Evolutionary conservation across 2,113 vertebrate genomes (phyloP).

Genomic region (Thunnus thynnus): DNA sequence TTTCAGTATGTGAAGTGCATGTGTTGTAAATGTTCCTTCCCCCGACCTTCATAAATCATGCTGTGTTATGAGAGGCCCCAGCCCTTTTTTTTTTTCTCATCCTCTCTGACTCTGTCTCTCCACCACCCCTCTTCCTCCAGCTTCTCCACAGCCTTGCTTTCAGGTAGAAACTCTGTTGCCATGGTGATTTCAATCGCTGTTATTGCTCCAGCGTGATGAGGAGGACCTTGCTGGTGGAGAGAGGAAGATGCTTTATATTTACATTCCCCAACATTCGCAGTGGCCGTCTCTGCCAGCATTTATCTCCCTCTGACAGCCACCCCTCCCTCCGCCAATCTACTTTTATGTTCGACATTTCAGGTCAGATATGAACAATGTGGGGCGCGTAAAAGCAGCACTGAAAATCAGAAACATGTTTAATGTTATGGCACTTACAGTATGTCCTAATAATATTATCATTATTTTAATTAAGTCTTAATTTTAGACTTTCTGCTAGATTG

Average conservation of each 20-base stretch:
- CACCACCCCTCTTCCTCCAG: slow-evolving; percentile 10
- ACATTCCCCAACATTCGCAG: slow-evolving; percentile 39
- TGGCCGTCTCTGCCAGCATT: not conserved
- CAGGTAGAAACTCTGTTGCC: slow-evolving; percentile 73
- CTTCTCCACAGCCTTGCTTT: slow-evolving; percentile 39
- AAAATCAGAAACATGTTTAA: not conserved
- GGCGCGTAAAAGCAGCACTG: not conserved
- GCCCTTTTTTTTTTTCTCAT: not conserved
- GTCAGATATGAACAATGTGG: not conserved
- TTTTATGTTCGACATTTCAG: not conserved
- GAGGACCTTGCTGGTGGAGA: slow-evolving; percentile 8
- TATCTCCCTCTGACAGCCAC: not conserved
- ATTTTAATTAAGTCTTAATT: too few relatives aligned
- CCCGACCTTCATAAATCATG: slow-evolving; percentile 56
- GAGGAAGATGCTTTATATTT: not conserved
- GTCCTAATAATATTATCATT: too few relatives aligned
- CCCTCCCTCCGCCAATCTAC: not conserved
- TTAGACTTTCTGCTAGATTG: not conserved
- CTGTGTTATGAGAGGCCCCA: slow-evolving; percentile 31
- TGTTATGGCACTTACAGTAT: too few relatives aligned
- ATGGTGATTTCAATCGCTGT: slow-evolving; percentile 65
- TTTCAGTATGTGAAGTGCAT: slow-evolving; percentile 21
- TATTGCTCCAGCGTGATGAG: slow-evolving; percentile 35
- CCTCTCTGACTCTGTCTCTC: not conserved
- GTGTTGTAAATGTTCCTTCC: slow-evolving; percentile 18